A percentile compares a stretch with the other conserved stretches of the same genome.
Evolutionary conservation across 2,797 vertebrate species (phyloP).

Genomic region (Amazona ochrocephala): DNA sequence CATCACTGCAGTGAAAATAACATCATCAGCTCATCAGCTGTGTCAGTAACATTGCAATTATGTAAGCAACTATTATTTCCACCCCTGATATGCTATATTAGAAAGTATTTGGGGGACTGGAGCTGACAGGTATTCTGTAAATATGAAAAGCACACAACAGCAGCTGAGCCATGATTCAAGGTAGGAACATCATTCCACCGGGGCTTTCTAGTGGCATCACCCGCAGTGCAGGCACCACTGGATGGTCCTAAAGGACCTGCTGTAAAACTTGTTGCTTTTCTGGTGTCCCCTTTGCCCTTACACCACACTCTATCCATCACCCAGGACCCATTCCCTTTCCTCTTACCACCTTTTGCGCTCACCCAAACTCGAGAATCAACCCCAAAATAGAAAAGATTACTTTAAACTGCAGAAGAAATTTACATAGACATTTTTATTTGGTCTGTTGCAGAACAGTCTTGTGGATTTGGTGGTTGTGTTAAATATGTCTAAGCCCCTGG

Average conservation of each 20-base stretch:
- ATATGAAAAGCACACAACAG: neutral
- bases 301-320: neutral
- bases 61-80: conserved; percentile 50
- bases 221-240: neutral
- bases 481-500: neutral
- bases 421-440: neutral
- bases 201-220: neutral
- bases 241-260: neutral
- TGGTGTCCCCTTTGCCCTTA: neutral
- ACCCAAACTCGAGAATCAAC: accelerated
- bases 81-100: conserved; percentile 34
- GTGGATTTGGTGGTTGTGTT: neutral
- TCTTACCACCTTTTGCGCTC: neutral
- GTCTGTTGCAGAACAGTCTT: neutral
- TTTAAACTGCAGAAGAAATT: neutral
- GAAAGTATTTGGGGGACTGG: conserved; percentile 18
- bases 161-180: neutral
- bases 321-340: neutral
- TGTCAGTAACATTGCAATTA: conserved; percentile 47
- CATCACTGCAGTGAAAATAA: conserved; percentile 62
- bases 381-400: neutral
- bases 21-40: conserved; percentile 63
- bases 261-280: neutral
- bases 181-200: neutral
- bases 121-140: conserved; percentile 45